Evolutionary conservation across 1,140 invertebrate genomes (phyloP).

Genomic region (Centruroides vittatus): DNA sequence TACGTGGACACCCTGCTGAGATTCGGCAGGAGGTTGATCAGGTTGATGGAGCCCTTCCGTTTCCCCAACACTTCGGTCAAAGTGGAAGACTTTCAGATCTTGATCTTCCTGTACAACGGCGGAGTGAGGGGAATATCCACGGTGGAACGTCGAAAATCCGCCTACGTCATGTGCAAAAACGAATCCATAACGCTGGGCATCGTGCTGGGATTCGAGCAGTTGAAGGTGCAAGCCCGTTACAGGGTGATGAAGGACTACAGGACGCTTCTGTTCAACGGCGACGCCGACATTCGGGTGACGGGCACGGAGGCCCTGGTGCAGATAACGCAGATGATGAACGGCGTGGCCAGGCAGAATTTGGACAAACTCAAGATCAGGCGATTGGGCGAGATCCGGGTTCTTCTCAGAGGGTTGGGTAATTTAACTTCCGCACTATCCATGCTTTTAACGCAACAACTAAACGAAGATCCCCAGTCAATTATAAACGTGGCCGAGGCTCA

Average conservation of each 20-base stretch:
- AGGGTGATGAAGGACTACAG: constrained; percentile 21
- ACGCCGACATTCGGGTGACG: constrained; percentile 19
- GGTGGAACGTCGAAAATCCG: constrained; percentile 15
- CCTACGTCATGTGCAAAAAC: constrained; percentile 21
- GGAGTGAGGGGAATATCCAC: constrained; percentile 19
- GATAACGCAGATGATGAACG: constrained; percentile 17
- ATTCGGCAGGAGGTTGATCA: constrained; percentile 19
- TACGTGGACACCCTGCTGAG: constrained; percentile 22
- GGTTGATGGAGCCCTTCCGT: constrained; percentile 16
- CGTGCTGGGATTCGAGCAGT: constrained; percentile 19
- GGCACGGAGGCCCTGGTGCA: constrained; percentile 19
- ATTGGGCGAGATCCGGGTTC: constrained; percentile 18
- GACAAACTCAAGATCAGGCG: constrained; percentile 19
- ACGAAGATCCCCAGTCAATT: constrained; percentile 15
- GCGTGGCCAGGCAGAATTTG: constrained; percentile 8
- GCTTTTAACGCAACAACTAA: constrained; percentile 14
- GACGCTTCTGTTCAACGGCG: constrained; percentile 22
- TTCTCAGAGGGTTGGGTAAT: constrained; percentile 21
- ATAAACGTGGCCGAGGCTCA: constrained; percentile 15
- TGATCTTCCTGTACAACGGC: constrained; percentile 19
- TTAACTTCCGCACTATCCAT: constrained; percentile 21
- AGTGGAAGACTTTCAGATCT: constrained; percentile 18
- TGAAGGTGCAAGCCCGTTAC: constrained; percentile 18
- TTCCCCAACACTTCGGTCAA: constrained; percentile 21
- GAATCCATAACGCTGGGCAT: constrained; percentile 19